Evolutionary conservation across 2,113 vertebrate genomes (phyloP).

Genomic region (Aegotheles bennettii): DNA sequence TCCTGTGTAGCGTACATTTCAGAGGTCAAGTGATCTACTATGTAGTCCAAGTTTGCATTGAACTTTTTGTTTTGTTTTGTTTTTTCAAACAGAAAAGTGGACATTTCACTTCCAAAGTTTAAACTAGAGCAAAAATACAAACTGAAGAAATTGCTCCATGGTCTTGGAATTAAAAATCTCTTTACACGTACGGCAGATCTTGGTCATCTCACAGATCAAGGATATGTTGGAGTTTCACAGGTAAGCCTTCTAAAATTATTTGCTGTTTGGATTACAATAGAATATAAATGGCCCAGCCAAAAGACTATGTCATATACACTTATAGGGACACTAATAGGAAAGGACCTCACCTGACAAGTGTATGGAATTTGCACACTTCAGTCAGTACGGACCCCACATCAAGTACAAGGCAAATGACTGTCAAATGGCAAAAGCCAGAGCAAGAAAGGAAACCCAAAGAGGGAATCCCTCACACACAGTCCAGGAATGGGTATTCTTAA

Average conservation of each 20-base stretch:
- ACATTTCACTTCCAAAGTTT: conserved; percentile 87
- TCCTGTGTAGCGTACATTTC: background rate
- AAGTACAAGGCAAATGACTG: background rate
- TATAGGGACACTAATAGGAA: background rate
- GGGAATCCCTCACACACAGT: background rate
- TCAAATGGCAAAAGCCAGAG: background rate
- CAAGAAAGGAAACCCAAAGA: background rate
- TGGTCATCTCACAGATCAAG: conserved; percentile 72
- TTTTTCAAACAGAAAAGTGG: conserved; percentile 75
- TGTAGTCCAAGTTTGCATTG: background rate
- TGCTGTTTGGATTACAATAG: conserved; percentile 42
- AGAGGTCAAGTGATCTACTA: background rate
- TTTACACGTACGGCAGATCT: conserved; percentile 81
- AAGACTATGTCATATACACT: background rate
- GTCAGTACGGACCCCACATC: background rate
- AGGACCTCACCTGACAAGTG: background rate
- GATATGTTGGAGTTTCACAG: conserved; percentile 79
- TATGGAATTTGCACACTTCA: background rate
- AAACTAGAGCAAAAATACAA: conserved; percentile 85
- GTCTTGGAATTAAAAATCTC: conserved; percentile 78
- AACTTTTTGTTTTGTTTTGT: background rate
- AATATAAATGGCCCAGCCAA: conserved; percentile 62
- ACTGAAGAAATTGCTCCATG: conserved; percentile 80
- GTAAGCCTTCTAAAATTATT: conserved; percentile 57
- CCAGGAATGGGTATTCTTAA: background rate